phyloP scores from a whole-genome alignment of 2,113 vertebrate species.

The Cynoglossus semilaevis region DNA sequence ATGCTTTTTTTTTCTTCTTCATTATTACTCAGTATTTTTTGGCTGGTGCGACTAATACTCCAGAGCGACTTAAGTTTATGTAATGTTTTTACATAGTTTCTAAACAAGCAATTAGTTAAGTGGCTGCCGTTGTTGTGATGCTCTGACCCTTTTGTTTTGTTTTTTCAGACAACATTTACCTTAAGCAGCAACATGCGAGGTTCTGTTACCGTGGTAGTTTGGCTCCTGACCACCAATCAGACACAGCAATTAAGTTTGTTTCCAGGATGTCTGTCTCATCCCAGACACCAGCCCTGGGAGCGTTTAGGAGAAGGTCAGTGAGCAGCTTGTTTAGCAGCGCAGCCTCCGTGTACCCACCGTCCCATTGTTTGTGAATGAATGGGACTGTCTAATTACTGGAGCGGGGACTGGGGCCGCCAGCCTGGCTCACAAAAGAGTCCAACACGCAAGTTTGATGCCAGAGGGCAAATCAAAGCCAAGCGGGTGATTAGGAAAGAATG shows the following conservation, averaged over 20 bases:
- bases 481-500: slow-evolving; percentile 52
- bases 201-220: slow-evolving; percentile 27
- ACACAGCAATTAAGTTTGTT: not conserved
- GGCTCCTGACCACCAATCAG: slow-evolving; percentile 28
- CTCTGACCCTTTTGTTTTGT: not conserved
- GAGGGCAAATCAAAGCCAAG: slow-evolving; percentile 41
- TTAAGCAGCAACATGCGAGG: slow-evolving; percentile 1
- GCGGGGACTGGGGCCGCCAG: slow-evolving; percentile 37
- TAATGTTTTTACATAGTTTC: too few species aligned
- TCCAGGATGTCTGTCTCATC: slow-evolving; percentile 20
- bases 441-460: slow-evolving; percentile 39
- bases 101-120: too few species aligned
- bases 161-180: not conserved
- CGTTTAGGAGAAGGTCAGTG: slow-evolving; percentile 59
- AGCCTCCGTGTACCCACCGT: slow-evolving; percentile 44
- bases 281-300: slow-evolving; percentile 35
- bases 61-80: too few species aligned
- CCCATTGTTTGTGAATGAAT: slow-evolving; percentile 66
- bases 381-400: slow-evolving; percentile 61
- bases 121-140: too few species aligned
- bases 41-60: too few species aligned
- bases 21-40: too few species aligned
- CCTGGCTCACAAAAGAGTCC: slow-evolving; percentile 43
- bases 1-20: too few species aligned
- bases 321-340: slow-evolving; percentile 43